A percentile compares a stretch with the other conserved stretches of the same genome.
These are phyloP conservation scores for Xiphophorus maculatus DNA, from an alignment of 2,113 vertebrate genomes.

Conservation along the genomic window DNA sequence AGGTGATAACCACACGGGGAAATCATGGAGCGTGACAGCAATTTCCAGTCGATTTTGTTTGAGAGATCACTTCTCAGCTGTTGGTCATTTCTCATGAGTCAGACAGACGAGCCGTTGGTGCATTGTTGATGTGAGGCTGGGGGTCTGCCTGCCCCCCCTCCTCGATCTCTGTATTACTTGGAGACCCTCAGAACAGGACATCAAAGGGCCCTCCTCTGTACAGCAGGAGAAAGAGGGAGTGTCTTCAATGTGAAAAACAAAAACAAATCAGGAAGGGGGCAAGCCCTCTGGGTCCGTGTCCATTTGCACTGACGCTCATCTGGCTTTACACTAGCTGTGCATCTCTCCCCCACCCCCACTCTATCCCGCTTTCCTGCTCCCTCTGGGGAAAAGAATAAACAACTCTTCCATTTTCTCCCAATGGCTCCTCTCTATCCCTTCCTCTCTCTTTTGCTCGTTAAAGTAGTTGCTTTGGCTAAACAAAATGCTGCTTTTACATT, in stretches of 20 bases:
- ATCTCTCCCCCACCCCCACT: slow-evolving; percentile 1
- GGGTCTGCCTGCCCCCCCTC: slow-evolving; percentile 46
- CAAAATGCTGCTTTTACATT: slow-evolving; percentile 51
- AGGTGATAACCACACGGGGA: slow-evolving; percentile 49
- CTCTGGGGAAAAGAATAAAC: slow-evolving; percentile 43
- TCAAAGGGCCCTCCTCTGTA: slow-evolving; percentile 60
- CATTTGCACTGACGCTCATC: slow-evolving; percentile 56
- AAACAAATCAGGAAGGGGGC: slow-evolving; percentile 23
- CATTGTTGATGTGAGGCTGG: slow-evolving; percentile 53
- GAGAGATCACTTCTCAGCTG: slow-evolving; percentile 59
- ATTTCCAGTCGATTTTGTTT: slow-evolving; percentile 54
- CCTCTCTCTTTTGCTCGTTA: slow-evolving; percentile 8
- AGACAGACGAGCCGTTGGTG: slow-evolving; percentile 63
- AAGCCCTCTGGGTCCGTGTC: slow-evolving; percentile 42
- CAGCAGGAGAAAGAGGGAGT: slow-evolving; percentile 48
- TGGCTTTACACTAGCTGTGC: slow-evolving; percentile 37
- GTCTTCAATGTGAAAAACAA: background rate
- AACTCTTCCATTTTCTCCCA: slow-evolving; percentile 41
- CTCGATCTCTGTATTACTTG: slow-evolving; percentile 26
- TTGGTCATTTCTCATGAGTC: slow-evolving; percentile 64
- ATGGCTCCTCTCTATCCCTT: slow-evolving; percentile 13
- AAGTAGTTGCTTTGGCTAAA: slow-evolving; percentile 42
- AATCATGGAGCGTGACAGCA: slow-evolving; percentile 27
- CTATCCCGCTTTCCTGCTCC: slow-evolving; percentile 25
- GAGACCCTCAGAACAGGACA: slow-evolving; percentile 62